These are phyloP conservation scores for Columba livia DNA, from an alignment of 2,113 vertebrate species.

Conservation along the genomic window DNA sequence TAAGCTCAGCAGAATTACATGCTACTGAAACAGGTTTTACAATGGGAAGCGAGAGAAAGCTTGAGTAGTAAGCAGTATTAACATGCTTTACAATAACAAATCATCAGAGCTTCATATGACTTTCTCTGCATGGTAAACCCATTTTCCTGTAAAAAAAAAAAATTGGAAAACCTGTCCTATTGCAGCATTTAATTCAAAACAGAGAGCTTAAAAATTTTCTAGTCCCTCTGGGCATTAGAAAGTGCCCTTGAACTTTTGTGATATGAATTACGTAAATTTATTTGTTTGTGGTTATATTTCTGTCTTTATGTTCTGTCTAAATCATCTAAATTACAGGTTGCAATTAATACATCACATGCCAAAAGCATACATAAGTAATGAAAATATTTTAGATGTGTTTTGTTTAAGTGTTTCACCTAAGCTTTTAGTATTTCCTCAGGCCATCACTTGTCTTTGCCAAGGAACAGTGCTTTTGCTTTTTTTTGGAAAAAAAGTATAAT, in stretches of 20 bases:
- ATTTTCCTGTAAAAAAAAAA: background rate
- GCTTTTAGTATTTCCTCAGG: background rate
- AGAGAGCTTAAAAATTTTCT: background rate
- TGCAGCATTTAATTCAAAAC: background rate
- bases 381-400: background rate
- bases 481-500: background rate
- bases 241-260: background rate
- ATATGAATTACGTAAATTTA: background rate
- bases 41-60: background rate
- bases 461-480: background rate
- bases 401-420: background rate
- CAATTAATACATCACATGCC: slow-evolving; percentile 7
- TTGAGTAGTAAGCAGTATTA: background rate
- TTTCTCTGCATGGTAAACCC: background rate
- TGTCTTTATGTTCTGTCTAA: background rate
- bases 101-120: background rate
- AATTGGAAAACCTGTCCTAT: background rate
- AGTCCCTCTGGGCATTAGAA: background rate
- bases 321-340: background rate
- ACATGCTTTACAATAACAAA: background rate
- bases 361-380: background rate
- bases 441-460: background rate
- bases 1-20: background rate
- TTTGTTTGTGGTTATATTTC: slow-evolving; percentile 4
- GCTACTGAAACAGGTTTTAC: background rate